Base-by-base conservation (phyloP, 2,888 invertebrate genomes). In the Limnephilus lunatus region DNA sequence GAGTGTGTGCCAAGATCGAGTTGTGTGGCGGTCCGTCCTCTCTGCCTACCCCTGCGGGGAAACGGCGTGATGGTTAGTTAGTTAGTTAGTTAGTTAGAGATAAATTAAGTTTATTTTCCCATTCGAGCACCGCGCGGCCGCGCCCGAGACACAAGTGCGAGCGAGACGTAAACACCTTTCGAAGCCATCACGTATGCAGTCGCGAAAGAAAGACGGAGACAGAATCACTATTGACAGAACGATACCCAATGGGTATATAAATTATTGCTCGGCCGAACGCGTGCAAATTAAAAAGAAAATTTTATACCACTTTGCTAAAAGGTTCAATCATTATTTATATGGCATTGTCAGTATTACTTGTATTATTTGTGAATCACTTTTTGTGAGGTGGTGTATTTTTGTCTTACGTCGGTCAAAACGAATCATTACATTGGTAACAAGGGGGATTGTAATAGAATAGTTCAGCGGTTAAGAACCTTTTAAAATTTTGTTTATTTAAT, bases 221-320 rank as follows among this genome's bases (percentile, higher is more conserved):
- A n/a, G 44, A 35, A 81, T 89, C 80, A 89, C 80, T 89, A 89
- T 89, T 89, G 88, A 89, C 88, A 89, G 88, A 89, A 80, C 35
- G 88, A 89, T 89, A 81, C 88, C n/a, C 88, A 89, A 89, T 81
- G 88, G 88, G 88, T 89, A 89, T 89, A 80, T 89, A 81, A 89
- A 89, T 89, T 89, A 89, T 89, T 89, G 88, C 88, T 35, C 88
- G 32, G 39, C 86, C 68, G 68, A 68, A 68, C 68, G 68, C 68
- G 68, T 25, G 68, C 31, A 82, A 82, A 82, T 32, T 82, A 82
- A 31, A 82, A 82, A 82, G 31, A 82, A 82, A 31, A 68, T 68
- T 82, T 32, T 19, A 14, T 4, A 32, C 31, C 82, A 82, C 82
- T 82, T 32, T 15, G 82, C 3, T 1, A 82, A 32, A 31, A 19